Conservation (phyloP, 2,797 vertebrate genomes). For the Characodon lateralis region DNA sequence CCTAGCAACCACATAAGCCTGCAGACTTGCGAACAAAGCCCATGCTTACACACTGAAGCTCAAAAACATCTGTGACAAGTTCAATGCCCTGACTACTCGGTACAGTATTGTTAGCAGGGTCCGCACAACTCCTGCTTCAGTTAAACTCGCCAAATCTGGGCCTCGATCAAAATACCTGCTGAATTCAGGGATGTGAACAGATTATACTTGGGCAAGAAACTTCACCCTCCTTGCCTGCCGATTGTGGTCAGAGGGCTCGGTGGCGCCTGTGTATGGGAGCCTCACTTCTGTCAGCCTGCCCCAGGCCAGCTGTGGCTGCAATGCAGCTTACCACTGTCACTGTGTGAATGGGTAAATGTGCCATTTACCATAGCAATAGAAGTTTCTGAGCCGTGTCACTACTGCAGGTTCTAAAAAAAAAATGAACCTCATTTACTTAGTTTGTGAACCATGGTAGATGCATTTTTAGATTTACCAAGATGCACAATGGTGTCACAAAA, state of each 20-base stretch:
- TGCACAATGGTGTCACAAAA: not conserved
- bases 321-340: no score
- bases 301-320: no score
- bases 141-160: not conserved
- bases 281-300: no score
- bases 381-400: not conserved
- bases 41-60: not conserved
- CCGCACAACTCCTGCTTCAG: not conserved
- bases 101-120: not conserved
- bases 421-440: not conserved
- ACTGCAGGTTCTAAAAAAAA: not conserved
- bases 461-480: not conserved
- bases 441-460: not conserved
- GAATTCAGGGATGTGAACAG: no score
- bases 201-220: no score
- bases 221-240: no score
- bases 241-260: no score
- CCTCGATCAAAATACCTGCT: not conserved
- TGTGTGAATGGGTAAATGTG: no score
- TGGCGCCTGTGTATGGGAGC: no score
- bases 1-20: slow-evolving; percentile 62
- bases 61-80: slow-evolving; percentile 21
- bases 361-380: no score
- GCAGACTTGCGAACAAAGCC: slow-evolving; percentile 59
- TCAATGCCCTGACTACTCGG: not conserved